Evolutionary conservation across 2,113 vertebrate genomes (phyloP), one percentile per base, ranked within the genome.

Genomic region (Heteronetta atricapilla): DNA sequence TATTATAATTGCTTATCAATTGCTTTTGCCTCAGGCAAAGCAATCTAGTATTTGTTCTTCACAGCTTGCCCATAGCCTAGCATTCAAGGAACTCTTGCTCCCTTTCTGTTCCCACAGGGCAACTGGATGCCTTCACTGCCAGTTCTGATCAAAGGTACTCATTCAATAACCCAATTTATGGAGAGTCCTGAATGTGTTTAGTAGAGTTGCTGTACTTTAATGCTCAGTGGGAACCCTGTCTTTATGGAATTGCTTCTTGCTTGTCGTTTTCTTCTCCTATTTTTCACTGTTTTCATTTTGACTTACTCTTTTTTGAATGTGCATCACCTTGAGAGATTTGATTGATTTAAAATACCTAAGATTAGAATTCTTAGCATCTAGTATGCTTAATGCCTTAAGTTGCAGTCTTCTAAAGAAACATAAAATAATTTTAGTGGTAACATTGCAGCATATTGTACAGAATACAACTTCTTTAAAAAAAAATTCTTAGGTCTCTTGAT

Each of bases 401-500:
- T 80, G 26, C 52, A 53, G 21, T 74, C 90, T 84, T 55, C n/a
- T 95, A 16, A 81, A 74, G 44, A 31, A 90, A 76, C 11, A 21
- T 25, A 62, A 73, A 79, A 38, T 68, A 72, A 82, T 67, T 87
- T 29, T 4, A 84, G 59, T 1, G 0, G 42, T 44, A 75, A 70
- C 28, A 34, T 33, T 40, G 53, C 23, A 64, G 46, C 15, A 20
- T 73, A 68, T 92, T 89, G 22, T 86, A 82, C 58, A 84, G 86
- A 75, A 75, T 44, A 59, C 60, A 93, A 58, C 26, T 38, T 23
- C 5, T 38, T 38, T 8, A 38, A 38, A 38, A 38, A 38, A 38
- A 38, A 8, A 38, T 88, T 73, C 70, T 92, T 92, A 50, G 53
- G 62, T 82, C 40, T 88, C 88, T 79, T 72, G 40, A 80, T 93